Evolutionary conservation across 2,113 vertebrate genomes (phyloP).

Genomic region (Octodon degus): DNA sequence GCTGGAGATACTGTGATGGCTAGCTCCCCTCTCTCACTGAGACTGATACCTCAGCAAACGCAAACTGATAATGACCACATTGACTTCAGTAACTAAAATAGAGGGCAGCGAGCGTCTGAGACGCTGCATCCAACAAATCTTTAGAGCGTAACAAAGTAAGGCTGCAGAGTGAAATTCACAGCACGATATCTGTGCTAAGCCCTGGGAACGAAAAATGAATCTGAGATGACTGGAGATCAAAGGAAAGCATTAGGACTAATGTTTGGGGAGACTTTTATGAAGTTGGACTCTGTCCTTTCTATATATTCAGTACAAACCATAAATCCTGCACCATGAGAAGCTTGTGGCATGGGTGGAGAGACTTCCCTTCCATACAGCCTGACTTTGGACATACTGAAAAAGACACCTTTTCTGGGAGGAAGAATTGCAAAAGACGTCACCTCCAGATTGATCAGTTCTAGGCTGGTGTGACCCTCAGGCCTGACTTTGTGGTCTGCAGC

Average conservation of each 20-base stretch:
- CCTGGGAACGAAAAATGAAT: not conserved
- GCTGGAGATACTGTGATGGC: not conserved
- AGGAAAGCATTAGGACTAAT: not conserved
- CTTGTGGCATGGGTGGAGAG: not conserved
- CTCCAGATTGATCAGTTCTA: not conserved
- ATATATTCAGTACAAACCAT: not conserved
- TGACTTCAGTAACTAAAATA: not conserved
- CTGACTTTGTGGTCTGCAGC: not conserved
- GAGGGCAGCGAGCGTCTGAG: not conserved
- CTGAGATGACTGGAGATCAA: not conserved
- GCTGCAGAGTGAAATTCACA: not conserved
- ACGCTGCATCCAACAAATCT: not conserved
- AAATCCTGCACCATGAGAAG: not conserved
- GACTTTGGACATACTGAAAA: not conserved
- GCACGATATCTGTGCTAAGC: not conserved
- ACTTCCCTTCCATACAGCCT: not conserved
- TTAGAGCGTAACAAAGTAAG: not conserved
- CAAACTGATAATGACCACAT: not conserved
- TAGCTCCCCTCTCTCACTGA: not conserved
- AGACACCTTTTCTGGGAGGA: not conserved
- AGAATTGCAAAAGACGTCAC: not conserved
- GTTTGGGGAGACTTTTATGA: not conserved
- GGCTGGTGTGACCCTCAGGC: not conserved
- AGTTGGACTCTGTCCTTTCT: not conserved
- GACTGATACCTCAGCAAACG: not conserved